These are phyloP conservation scores for Tenthredo distinguenda DNA, from an alignment of 2,888 invertebrate species.

Conservation along the genomic window DNA sequence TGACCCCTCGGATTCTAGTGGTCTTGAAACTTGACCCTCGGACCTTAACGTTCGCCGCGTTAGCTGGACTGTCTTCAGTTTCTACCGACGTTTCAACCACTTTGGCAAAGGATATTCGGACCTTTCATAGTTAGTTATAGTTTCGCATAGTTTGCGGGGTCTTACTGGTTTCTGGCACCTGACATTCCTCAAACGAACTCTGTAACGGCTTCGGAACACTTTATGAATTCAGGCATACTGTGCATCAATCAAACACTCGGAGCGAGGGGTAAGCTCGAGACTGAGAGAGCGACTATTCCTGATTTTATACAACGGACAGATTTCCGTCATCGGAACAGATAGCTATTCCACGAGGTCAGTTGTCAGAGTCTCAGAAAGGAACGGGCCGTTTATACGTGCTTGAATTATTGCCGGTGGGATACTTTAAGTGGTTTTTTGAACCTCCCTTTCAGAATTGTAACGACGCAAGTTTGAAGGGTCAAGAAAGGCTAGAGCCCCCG, in stretches of 20 bases:
- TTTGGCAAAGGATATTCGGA: background rate
- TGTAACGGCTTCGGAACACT: background rate
- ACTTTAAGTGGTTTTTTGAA: background rate
- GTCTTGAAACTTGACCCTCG: background rate
- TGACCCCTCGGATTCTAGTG: background rate
- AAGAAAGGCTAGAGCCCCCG: background rate
- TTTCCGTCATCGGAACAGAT: background rate
- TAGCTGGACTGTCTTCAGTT: background rate
- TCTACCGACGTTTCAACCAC: background rate
- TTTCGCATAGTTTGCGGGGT: conserved; percentile 15
- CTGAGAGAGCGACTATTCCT: background rate
- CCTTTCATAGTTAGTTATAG: conserved; percentile 2
- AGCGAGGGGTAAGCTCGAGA: background rate
- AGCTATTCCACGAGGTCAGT: background rate
- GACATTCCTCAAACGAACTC: conserved; percentile 17
- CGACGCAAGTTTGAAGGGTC: background rate
- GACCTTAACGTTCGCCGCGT: background rate
- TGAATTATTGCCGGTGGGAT: conserved; percentile 16
- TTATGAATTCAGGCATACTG: background rate
- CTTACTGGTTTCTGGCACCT: background rate
- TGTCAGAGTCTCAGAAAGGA: background rate
- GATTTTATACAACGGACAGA: background rate
- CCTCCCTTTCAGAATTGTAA: background rate
- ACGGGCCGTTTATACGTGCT: background rate
- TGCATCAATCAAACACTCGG: background rate